Percentiles rank a stretch among this genome's conserved stretches.
Conservation (phyloP, 2,797 vertebrate species). For the Phoeniculus purpureus region DNA sequence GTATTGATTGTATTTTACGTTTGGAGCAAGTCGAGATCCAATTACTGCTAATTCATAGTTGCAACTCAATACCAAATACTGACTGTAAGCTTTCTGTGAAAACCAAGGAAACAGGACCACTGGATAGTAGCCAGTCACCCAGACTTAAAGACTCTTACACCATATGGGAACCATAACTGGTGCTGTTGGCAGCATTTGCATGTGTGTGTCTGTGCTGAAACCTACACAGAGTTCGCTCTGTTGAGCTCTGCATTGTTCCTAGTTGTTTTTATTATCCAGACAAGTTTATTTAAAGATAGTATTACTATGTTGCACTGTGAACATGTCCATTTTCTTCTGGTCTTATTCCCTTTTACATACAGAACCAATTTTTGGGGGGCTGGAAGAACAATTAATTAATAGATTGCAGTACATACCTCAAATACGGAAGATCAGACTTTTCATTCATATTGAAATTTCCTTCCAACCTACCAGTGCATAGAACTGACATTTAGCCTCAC, state of each 20-base stretch:
- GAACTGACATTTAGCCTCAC: background rate
- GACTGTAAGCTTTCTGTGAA: background rate
- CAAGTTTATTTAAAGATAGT: background rate
- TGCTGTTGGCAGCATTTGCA: background rate
- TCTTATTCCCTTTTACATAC: background rate
- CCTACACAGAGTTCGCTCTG: background rate
- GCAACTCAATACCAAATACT: background rate
- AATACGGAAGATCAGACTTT: background rate
- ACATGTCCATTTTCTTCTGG: background rate
- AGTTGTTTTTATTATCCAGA: background rate
- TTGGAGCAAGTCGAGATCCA: background rate
- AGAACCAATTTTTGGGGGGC: background rate
- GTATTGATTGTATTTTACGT: background rate
- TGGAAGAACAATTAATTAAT: background rate
- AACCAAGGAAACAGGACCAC: background rate
- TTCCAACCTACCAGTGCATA: background rate
- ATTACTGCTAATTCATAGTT: background rate
- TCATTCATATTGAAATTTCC: background rate
- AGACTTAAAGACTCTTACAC: background rate
- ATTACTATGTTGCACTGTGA: background rate
- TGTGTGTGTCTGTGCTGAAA: background rate
- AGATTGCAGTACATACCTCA: background rate
- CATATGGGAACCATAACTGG: background rate
- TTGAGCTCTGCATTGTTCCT: conserved; percentile 27
- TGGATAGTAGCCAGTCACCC: background rate